phyloP scores from a whole-genome alignment of 2,113 vertebrate species.

The Podarcis muralis region DNA sequence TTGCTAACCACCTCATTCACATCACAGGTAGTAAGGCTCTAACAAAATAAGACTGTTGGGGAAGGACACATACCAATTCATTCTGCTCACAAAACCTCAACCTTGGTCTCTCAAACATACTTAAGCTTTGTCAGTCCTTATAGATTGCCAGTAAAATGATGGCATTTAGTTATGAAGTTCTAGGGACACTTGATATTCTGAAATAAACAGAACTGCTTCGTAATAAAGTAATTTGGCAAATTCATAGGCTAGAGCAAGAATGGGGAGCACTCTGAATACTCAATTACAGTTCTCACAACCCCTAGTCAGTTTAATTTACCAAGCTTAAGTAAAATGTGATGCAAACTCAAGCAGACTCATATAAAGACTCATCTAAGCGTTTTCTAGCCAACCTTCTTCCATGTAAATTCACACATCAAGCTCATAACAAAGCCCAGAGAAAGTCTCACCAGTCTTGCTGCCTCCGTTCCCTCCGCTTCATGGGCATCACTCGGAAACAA shows the following conservation, averaged over 20 bases:
- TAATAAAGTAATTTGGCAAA: background rate
- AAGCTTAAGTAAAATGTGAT: background rate
- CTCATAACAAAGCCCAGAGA: background rate
- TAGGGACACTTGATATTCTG: background rate
- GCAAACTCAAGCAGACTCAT: background rate
- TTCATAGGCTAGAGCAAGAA: background rate
- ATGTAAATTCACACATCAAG: background rate
- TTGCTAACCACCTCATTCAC: too few relatives aligned
- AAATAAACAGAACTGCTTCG: background rate
- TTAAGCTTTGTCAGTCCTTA: background rate
- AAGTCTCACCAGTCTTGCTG: conserved; percentile 5
- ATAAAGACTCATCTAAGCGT: background rate
- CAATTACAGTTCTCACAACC: background rate
- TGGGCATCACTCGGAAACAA: background rate
- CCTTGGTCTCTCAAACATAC: background rate
- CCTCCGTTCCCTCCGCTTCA: background rate
- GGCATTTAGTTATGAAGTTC: background rate
- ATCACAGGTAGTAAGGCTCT: too few relatives aligned
- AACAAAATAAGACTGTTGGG: background rate
- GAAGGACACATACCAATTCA: background rate
- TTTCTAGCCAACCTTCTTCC: background rate
- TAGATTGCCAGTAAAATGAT: background rate
- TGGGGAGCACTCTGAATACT: background rate
- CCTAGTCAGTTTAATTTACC: too few relatives aligned
- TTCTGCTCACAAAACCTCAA: background rate